A percentile compares a stretch with the other conserved stretches of the same genome.
These are phyloP conservation scores for Dinocampus coccinellae DNA, from an alignment of 2,888 invertebrate species.

Conservation along the genomic window DNA sequence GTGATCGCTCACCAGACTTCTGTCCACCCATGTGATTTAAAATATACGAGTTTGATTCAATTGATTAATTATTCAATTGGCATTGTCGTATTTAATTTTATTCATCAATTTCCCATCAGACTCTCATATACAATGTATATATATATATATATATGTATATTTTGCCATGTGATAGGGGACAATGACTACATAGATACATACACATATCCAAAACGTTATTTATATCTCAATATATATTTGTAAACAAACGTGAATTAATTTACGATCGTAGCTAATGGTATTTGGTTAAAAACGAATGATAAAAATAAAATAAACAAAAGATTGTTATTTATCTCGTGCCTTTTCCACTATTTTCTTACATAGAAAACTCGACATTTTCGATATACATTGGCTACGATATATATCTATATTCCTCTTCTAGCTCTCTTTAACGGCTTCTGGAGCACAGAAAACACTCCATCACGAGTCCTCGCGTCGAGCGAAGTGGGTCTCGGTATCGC, in stretches of 20 bases:
- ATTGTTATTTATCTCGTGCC: slow-evolving; percentile 31
- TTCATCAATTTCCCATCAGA: slow-evolving; percentile 4
- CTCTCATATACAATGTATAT: background rate
- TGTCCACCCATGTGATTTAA: slow-evolving; percentile 33
- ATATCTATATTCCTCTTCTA: background rate
- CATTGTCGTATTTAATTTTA: slow-evolving; percentile 20
- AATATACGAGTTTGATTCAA: slow-evolving; percentile 21
- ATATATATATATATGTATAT: background rate
- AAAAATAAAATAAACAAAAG: background rate
- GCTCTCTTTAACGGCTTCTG: slow-evolving; percentile 27
- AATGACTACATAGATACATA: background rate
- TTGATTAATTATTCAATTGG: slow-evolving; percentile 28
- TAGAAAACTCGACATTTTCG: no score
- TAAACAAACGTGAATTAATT: slow-evolving; percentile 30
- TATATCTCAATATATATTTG: background rate
- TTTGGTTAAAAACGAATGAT: background rate
- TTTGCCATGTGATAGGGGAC: background rate
- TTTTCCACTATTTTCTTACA: slow-evolving; percentile 23
- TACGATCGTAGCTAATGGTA: slow-evolving; percentile 18
- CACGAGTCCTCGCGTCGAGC: slow-evolving; percentile 49
- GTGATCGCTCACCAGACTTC: slow-evolving; percentile 40
- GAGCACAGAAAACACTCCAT: slow-evolving; percentile 58
- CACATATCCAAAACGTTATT: background rate
- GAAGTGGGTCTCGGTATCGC: slow-evolving; percentile 56
- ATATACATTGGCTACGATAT: no score